Percentiles rank a stretch among this genome's conserved stretches.
These are phyloP conservation scores for Paedocypris sp. DNA, from an alignment of 2,113 vertebrate species.

Conservation along the genomic window DNA sequence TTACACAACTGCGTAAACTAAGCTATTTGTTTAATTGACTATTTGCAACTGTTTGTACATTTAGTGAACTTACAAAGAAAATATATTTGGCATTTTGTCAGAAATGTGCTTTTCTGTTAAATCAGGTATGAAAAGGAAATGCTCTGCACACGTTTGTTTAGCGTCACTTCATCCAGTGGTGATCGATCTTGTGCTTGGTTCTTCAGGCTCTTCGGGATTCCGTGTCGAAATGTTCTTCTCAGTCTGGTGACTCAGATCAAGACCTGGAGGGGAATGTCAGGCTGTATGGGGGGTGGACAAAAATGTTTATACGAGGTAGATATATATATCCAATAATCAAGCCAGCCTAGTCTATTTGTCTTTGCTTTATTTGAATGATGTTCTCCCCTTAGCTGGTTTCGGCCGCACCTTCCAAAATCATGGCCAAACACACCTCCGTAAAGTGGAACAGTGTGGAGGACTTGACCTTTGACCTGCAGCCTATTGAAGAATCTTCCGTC, in stretches of 20 bases:
- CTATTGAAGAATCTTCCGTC: neutral
- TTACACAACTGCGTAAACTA: too few relatives aligned
- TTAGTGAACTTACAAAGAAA: too few relatives aligned
- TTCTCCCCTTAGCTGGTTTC: conserved; percentile 11
- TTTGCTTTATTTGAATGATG: too few relatives aligned
- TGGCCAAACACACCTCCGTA: conserved; percentile 17
- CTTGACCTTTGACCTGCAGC: conserved; percentile 4
- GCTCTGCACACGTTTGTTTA: too few relatives aligned
- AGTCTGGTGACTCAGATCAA: conserved; percentile 52
- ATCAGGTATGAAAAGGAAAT: too few relatives aligned
- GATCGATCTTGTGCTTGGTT: too few relatives aligned
- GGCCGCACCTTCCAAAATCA: neutral
- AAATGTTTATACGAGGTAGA: conserved; percentile 50
- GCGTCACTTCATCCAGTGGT: too few relatives aligned
- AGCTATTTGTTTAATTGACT: too few relatives aligned
- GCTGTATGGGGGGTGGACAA: conserved; percentile 40
- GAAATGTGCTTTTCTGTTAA: too few relatives aligned
- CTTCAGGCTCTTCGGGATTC: conserved; percentile 47
- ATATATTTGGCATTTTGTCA: too few relatives aligned
- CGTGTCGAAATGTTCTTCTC: conserved; percentile 32
- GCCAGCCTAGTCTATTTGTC: too few relatives aligned
- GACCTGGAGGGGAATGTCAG: conserved; percentile 42
- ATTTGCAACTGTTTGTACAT: too few relatives aligned
- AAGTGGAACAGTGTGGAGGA: neutral
- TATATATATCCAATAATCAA: neutral